These are phyloP conservation scores for Entelurus aequoreus DNA, from an alignment of 2,113 vertebrate genomes.

Conservation along the genomic window DNA sequence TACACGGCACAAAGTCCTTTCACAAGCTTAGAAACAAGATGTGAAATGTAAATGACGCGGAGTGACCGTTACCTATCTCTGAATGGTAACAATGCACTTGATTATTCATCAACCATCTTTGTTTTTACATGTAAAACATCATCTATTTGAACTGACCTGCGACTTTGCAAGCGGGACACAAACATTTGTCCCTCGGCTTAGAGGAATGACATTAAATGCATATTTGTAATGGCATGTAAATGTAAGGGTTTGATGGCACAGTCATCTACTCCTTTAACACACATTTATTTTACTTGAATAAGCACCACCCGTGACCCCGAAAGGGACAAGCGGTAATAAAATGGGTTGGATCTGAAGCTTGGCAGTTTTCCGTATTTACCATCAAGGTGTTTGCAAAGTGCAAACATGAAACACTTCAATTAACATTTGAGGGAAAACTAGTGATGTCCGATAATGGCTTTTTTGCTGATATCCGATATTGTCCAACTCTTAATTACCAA, in stretches of 20 bases:
- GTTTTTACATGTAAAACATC: constrained; percentile 33
- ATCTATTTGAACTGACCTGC: constrained; percentile 3
- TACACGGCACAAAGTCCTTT: too few species aligned
- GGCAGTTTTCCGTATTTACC: too few species aligned
- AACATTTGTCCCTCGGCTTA: constrained; percentile 5
- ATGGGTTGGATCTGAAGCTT: too few species aligned
- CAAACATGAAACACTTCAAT: too few species aligned
- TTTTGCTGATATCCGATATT: too few species aligned
- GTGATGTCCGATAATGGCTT: too few species aligned
- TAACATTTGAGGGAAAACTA: too few species aligned
- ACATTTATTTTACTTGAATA: too few species aligned
- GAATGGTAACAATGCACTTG: constrained; percentile 25
- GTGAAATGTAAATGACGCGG: constrained; percentile 37
- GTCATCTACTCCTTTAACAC: neutral
- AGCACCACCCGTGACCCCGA: too few species aligned
- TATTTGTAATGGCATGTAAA: neutral
- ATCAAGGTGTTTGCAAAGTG: too few species aligned
- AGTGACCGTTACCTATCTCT: constrained; percentile 30
- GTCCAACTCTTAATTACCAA: too few species aligned
- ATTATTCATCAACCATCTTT: constrained; percentile 12
- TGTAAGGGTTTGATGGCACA: neutral
- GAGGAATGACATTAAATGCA: neutral
- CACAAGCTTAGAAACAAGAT: constrained; percentile 7
- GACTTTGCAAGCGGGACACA: constrained; percentile 8
- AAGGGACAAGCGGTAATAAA: too few species aligned